Conservation (phyloP, 2,113 vertebrate species). For the Paratilapia polleni region DNA sequence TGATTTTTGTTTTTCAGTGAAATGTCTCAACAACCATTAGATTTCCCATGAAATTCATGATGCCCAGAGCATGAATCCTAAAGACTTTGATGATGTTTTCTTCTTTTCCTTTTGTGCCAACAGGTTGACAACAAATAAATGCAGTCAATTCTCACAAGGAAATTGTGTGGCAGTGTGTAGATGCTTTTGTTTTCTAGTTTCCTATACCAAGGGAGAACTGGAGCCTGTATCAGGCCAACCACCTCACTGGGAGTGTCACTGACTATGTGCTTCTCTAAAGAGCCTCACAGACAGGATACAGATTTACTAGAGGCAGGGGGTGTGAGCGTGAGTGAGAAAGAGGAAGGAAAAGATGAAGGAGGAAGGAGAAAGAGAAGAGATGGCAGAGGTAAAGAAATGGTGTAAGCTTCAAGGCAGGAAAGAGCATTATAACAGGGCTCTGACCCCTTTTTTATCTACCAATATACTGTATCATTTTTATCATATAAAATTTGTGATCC, state of each 20-base stretch:
- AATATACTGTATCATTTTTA: neutral
- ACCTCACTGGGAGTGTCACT: slow-evolving; percentile 40
- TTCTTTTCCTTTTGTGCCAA: slow-evolving; percentile 7
- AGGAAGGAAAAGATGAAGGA: neutral
- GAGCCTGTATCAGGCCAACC: slow-evolving; percentile 11
- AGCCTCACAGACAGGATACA: slow-evolving; percentile 25
- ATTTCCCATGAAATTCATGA: neutral
- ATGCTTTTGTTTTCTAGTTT: slow-evolving; percentile 29
- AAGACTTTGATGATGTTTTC: slow-evolving; percentile 8
- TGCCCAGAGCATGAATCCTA: neutral
- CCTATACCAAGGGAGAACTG: neutral
- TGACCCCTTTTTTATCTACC: slow-evolving; percentile 22
- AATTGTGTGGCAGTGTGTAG: neutral
- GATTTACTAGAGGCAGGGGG: slow-evolving; percentile 17
- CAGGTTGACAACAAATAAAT: neutral
- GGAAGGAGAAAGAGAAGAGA: neutral
- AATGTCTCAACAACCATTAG: neutral
- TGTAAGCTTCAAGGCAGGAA: neutral
- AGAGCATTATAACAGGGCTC: neutral
- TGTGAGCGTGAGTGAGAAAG: neutral
- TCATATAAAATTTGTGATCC: neutral
- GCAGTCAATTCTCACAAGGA: neutral
- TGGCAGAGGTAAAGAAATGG: neutral
- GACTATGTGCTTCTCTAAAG: slow-evolving; percentile 30
- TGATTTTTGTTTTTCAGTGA: neutral